A percentile compares a stretch with the other conserved stretches of the same genome.
phyloP scores from a whole-genome alignment of 2,797 vertebrate genomes.

The Decapterus maruadsi region DNA sequence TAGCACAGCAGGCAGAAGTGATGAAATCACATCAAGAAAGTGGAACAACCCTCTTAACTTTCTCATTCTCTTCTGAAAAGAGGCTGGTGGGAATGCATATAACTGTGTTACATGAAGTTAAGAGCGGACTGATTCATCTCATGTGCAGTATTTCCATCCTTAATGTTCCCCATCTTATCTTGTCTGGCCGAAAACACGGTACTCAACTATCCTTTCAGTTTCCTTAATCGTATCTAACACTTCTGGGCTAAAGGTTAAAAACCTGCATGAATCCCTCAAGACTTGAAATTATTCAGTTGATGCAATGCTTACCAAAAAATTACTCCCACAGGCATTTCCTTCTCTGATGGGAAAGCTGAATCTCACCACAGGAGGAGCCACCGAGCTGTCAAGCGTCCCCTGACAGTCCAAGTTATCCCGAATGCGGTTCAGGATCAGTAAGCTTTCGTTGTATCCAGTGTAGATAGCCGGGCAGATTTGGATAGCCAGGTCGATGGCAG shows the following conservation, averaged over 20 bases:
- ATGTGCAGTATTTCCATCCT: no score
- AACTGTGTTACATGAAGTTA: constrained; percentile 24
- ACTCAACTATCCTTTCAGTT: neutral
- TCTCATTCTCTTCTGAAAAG: constrained; percentile 14
- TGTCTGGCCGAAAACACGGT: neutral
- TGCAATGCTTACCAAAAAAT: constrained; percentile 74
- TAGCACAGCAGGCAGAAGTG: constrained; percentile 26
- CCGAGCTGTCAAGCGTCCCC: constrained; percentile 72
- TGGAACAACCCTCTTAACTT: constrained; percentile 24
- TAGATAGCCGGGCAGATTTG: constrained; percentile 81
- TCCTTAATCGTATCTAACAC: constrained; percentile 14
- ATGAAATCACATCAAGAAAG: constrained; percentile 48
- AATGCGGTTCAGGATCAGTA: constrained; percentile 78
- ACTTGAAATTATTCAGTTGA: constrained; percentile 7
- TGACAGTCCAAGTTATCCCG: constrained; percentile 51
- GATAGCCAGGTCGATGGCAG: constrained; percentile 77
- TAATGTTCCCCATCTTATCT: neutral
- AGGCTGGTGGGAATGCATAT: constrained; percentile 20
- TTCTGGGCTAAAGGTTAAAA: constrained; percentile 8
- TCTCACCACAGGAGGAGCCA: constrained; percentile 74
- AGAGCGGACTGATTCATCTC: constrained; percentile 25
- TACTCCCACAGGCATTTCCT: constrained; percentile 79
- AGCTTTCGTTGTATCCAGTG: constrained; percentile 80
- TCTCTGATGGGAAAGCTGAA: constrained; percentile 82
- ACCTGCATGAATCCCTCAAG: neutral